These are phyloP conservation scores for Scaptomyza pallida DNA, from an alignment of 1,140 invertebrate species.

Conservation along the genomic window DNA sequence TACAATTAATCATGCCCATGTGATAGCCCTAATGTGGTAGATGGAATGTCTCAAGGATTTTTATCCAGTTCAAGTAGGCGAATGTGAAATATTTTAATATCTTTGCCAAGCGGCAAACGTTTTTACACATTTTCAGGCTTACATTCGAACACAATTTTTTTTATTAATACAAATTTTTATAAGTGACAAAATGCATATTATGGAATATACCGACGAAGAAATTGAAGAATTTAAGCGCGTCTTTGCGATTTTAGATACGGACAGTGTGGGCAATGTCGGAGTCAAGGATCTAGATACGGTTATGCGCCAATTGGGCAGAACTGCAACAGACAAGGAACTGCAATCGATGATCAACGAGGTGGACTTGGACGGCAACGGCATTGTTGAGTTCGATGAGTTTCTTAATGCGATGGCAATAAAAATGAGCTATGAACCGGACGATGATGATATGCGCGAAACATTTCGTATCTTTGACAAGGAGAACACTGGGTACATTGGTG, in stretches of 20 bases:
- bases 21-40: background rate
- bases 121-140: no score
- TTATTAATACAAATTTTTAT: background rate
- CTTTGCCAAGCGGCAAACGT: no score
- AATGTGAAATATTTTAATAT: background rate
- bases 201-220: background rate
- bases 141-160: background rate
- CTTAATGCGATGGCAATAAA: background rate
- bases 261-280: background rate
- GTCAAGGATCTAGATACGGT: background rate
- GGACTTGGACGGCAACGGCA: conserved; percentile 11
- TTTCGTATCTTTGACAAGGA: conserved; percentile 13
- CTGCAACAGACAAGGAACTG: background rate
- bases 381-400: background rate
- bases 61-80: background rate
- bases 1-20: conserved; percentile 6
- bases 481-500: background rate
- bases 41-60: background rate
- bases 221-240: background rate
- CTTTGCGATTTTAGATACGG: background rate
- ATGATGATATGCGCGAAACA: conserved; percentile 1
- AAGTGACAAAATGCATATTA: background rate
- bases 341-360: conserved; percentile 12
- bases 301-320: background rate
- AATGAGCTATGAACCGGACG: background rate